phyloP scores from a whole-genome alignment of 2,888 invertebrate species.

The Pseudeuparius sepicola region DNA sequence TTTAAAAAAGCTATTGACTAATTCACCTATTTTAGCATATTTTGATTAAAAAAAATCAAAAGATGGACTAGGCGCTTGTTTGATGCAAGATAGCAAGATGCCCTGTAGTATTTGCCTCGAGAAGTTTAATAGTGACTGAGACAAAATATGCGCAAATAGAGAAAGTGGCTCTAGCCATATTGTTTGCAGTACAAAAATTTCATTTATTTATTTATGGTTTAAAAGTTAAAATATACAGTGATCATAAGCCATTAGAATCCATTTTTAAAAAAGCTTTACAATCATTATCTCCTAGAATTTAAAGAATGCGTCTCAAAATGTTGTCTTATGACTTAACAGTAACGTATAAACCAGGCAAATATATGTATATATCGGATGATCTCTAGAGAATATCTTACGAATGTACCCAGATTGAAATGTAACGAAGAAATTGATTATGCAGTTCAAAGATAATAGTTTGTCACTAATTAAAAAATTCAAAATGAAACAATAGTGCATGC shows the following conservation, averaged over 20 bases:
- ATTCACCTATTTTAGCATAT: conserved; percentile 21
- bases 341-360: conserved; percentile 24
- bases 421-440: too few species aligned
- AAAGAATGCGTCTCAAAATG: conserved; percentile 27
- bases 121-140: too few species aligned
- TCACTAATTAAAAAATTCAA: too few species aligned
- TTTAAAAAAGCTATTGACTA: conserved; percentile 19
- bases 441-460: too few species aligned
- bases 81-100: too few species aligned
- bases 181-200: conserved; percentile 19
- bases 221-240: conserved; percentile 9
- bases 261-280: conserved; percentile 22
- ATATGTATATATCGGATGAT: conserved; percentile 23
- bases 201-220: conserved; percentile 14
- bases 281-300: conserved; percentile 24
- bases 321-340: conserved; percentile 26
- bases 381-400: conserved; percentile 18
- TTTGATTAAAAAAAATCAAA: too few species aligned
- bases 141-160: too few species aligned
- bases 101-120: too few species aligned
- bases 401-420: too few species aligned
- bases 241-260: conserved; percentile 12
- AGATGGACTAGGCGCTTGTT: too few species aligned
- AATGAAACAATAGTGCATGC: conserved; percentile 8
- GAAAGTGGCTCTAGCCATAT: too few species aligned